These are phyloP conservation scores for Chamaea fasciata DNA, from an alignment of 2,113 vertebrate genomes.

Conservation along the genomic window DNA sequence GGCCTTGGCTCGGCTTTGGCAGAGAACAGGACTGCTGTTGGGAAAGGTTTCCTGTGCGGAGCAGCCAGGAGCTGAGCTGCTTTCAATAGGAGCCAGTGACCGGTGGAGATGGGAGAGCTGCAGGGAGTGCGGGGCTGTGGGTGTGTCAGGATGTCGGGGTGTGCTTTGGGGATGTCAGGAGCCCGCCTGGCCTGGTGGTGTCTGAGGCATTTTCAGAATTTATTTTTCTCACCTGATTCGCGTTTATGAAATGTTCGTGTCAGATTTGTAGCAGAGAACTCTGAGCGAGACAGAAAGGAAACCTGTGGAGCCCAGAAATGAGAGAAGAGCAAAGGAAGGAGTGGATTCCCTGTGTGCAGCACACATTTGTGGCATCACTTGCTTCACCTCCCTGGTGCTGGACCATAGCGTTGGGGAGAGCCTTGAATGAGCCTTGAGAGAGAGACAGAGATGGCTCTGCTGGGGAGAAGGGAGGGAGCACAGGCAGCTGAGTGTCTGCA, in stretches of 20 bases:
- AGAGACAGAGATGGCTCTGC: background rate
- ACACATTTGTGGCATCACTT: fast-evolving
- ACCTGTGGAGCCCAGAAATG: background rate
- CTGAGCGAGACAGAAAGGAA: background rate
- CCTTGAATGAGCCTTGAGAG: background rate
- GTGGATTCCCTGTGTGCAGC: background rate
- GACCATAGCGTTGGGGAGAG: fast-evolving
- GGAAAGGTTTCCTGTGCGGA: background rate
- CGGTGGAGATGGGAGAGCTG: background rate
- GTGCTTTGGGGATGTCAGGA: background rate
- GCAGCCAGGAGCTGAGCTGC: slow-evolving; percentile 30
- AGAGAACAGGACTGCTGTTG: slow-evolving; percentile 28
- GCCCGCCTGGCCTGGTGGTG: fast-evolving
- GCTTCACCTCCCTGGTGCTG: background rate
- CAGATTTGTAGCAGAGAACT: background rate
- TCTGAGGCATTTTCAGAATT: background rate
- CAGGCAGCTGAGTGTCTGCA: background rate
- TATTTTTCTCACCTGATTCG: background rate
- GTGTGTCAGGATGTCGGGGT: background rate
- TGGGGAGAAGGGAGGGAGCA: background rate
- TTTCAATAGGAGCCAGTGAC: background rate
- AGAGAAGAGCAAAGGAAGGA: background rate
- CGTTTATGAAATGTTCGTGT: background rate
- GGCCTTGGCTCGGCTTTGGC: background rate
- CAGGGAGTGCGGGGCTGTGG: background rate